Base-by-base conservation (phyloP, 2,888 invertebrate genomes). In the Dromius quadrimaculatus region DNA sequence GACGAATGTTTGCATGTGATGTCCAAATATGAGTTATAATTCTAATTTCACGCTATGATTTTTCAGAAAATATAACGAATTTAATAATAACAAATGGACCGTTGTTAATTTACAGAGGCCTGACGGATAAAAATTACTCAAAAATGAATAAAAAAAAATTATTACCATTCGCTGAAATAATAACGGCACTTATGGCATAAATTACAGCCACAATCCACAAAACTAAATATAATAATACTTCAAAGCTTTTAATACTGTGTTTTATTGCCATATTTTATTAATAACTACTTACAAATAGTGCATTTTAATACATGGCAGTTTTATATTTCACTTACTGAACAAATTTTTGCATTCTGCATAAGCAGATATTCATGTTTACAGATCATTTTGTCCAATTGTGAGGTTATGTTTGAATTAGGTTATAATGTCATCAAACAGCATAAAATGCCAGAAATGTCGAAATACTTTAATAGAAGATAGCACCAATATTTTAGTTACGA, bases 101-200 rank as follows among this genome's bases (percentile, higher is more conserved):
- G n/a, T n/a, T n/a, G n/a, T n/a, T n/a, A n/a, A n/a, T n/a, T n/a
- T n/a, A n/a, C n/a, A n/a, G n/a, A n/a, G n/a, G n/a, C n/a, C n/a
- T n/a, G n/a, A n/a, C n/a, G n/a, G n/a, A n/a, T n/a, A n/a, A n/a
- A n/a, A n/a, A n/a, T n/a, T n/a, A n/a, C n/a, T n/a, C n/a, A n/a
- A 22, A 76, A 64, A 59, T 66, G 32, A 63, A 41, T 19, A 71
- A 13, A 47, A 11, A 23, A 20, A 50, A 34, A 62, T 71, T 32
- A 28, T 82, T 83, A 89, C 89, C 84, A 76, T 82, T 83, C 77
- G 86, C 85, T 68, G 83, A 82, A 43, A 81, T 76, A 76, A 83
- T 83, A 74, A 89, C 84, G 75, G 84, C 83, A 75, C 84, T 87
- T 63, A 89, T 80, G 1, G 87, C 85, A 81, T 85, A 88, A 66